Conservation (phyloP, 2,113 vertebrate genomes). For the Centropus unirufus region DNA sequence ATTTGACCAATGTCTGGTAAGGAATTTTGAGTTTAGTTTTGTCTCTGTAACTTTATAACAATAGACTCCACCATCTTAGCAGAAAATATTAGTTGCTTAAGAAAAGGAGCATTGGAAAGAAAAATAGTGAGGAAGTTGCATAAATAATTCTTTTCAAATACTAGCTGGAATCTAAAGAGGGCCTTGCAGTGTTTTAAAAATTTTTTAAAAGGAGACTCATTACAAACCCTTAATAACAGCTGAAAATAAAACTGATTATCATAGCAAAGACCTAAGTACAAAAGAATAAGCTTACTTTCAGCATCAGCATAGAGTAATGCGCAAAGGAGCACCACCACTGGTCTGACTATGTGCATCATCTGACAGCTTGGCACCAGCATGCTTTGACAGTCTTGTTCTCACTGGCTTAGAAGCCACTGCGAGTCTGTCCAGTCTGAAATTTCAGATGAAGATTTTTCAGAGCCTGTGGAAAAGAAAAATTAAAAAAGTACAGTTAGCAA, state of each 20-base stretch:
- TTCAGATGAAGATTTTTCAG: slow-evolving; percentile 90
- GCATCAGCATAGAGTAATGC: slow-evolving; percentile 85
- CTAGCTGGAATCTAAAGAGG: slow-evolving; percentile 35
- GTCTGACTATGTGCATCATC: slow-evolving; percentile 88
- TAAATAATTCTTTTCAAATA: slow-evolving; percentile 63
- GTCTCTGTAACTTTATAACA: not conserved
- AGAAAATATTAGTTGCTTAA: not conserved
- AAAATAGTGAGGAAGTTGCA: slow-evolving; percentile 34
- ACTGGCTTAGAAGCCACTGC: slow-evolving; percentile 85
- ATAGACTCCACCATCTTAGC: not conserved
- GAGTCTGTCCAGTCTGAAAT: slow-evolving; percentile 84
- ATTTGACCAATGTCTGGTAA: slow-evolving; percentile 3
- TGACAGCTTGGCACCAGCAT: slow-evolving; percentile 89
- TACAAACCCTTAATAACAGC: slow-evolving; percentile 42
- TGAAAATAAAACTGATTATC: slow-evolving; percentile 63
- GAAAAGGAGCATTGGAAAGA: slow-evolving; percentile 25
- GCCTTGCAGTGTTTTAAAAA: slow-evolving; percentile 50
- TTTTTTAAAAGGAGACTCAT: slow-evolving; percentile 58
- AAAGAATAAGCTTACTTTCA: slow-evolving; percentile 87
- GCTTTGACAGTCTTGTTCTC: slow-evolving; percentile 84
- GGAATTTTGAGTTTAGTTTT: slow-evolving; percentile 17
- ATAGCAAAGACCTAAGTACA: not conserved
- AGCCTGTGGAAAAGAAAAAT: slow-evolving; percentile 80
- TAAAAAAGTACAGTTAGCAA: slow-evolving; percentile 57
- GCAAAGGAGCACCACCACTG: slow-evolving; percentile 85